Evolutionary conservation across 2,113 vertebrate species (phyloP), one percentile per base, ranked within the genome.

Genomic region (Alethe castanea): DNA sequence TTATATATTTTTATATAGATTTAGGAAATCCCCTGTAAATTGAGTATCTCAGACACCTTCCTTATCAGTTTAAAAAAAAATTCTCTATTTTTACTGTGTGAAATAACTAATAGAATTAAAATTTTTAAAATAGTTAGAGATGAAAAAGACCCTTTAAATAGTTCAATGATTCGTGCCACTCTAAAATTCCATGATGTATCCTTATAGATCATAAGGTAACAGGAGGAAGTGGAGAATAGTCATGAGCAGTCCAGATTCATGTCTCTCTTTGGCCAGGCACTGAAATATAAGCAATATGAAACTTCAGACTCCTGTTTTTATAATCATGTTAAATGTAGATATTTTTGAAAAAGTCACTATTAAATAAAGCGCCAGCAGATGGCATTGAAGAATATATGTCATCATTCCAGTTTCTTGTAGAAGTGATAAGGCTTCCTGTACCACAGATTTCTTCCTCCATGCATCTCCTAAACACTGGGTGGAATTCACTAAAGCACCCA

Each of bases 341-440:
- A 57, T 88, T 88, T 92, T 47, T 88, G 14, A 59, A 88, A 33
- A 81, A 60, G 23, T 69, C 64, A 78, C 72, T 88, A 57, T 91
- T 88, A 72, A 91, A 71, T 65, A 65, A 74, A 83, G 59, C 83
- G 38, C 87, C 93, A 95, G 94, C 71, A 95, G 92, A 79, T 96
- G 91, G 89, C 95, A 97, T 90, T 94, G 81, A 96, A 95, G 94
- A 92, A 96, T 92, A 72, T 84, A 57, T 33, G 57, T 81, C 71
- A 69, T 76, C 36, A 36, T 44, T 78, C 36, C 57, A 57, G 47
- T n/a, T 78, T 84, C 65, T 81, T 57, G 42, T 59, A 70, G 76
- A 70, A 86, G 22, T 35, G 57, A 18, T 36, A 53, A 53, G 16
- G 9, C 18, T 88, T 72, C 28, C 12, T 56, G 19, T 48, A 48